A percentile compares a stretch with the other conserved stretches of the same genome.
These are phyloP conservation scores for Pseudomyrmex cubaensis DNA, from an alignment of 1,140 invertebrate genomes.

Conservation along the genomic window DNA sequence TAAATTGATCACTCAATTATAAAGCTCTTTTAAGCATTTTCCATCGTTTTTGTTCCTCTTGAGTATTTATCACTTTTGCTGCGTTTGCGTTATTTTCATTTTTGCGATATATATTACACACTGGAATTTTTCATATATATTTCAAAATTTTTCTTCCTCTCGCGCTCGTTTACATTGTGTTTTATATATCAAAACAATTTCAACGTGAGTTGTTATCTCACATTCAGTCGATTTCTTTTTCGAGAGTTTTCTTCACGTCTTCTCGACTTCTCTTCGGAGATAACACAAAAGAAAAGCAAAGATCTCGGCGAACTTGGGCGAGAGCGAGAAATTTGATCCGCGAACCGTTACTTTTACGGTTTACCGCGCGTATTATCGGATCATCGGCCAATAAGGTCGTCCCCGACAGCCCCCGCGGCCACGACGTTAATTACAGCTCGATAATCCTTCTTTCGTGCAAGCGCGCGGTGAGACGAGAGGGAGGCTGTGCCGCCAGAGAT, in stretches of 20 bases:
- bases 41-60: background rate
- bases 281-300: constrained; percentile 24
- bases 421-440: constrained; percentile 69
- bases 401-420: background rate
- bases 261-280: constrained; percentile 10
- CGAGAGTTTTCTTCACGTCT: constrained; percentile 32
- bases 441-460: constrained; percentile 59
- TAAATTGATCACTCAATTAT: too few relatives aligned
- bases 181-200: too few relatives aligned
- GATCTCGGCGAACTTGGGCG: background rate
- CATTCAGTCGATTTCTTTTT: constrained; percentile 45
- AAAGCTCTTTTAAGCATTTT: too few relatives aligned
- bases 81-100: too few relatives aligned
- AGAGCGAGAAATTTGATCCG: constrained; percentile 48
- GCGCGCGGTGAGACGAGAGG: constrained; percentile 1
- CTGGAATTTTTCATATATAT: background rate
- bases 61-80: background rate
- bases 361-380: constrained; percentile 64
- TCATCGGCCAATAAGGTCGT: constrained; percentile 66
- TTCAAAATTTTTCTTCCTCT: background rate
- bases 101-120: too few relatives aligned
- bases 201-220: background rate
- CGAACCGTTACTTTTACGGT: constrained; percentile 53
- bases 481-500: background rate
- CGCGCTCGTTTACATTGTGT: too few relatives aligned